A percentile compares a stretch with the other conserved stretches of the same genome.
phyloP scores from a whole-genome alignment of 2,113 vertebrate genomes.

The Ameiurus melas region DNA sequence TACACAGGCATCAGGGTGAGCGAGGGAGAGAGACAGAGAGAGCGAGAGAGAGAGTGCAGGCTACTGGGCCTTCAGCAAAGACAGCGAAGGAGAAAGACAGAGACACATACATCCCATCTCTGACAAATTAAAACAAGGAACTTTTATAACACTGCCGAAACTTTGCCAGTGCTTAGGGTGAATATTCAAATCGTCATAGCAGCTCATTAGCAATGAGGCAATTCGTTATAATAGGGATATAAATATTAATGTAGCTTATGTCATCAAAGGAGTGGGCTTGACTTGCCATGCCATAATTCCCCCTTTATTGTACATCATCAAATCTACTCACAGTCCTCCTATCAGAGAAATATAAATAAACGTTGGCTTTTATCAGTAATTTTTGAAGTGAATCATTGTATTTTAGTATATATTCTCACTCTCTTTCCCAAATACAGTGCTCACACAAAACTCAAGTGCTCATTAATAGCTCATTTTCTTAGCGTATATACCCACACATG shows the following conservation, averaged over 20 bases:
- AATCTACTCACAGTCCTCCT: constrained; percentile 30
- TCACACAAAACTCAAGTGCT: constrained; percentile 18
- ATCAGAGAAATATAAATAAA: constrained; percentile 43
- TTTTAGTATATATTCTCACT: constrained; percentile 31
- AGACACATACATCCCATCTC: not conserved
- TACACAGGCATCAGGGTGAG: not conserved
- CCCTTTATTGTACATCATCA: constrained; percentile 55
- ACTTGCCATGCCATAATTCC: constrained; percentile 38
- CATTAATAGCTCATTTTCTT: constrained; percentile 14
- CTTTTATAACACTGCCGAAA: constrained; percentile 19
- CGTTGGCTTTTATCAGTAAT: constrained; percentile 45
- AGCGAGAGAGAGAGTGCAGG: not conserved
- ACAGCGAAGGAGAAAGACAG: constrained; percentile 16
- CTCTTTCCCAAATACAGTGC: constrained; percentile 1
- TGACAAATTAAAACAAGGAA: not conserved
- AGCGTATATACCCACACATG: not conserved
- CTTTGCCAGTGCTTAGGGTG: not conserved
- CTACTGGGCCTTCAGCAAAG: constrained; percentile 23
- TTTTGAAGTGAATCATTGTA: constrained; percentile 38
- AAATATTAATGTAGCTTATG: constrained; percentile 57
- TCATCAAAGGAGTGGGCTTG: constrained; percentile 54
- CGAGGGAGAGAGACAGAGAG: not conserved
- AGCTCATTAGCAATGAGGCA: constrained; percentile 28
- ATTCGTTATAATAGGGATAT: constrained; percentile 43
- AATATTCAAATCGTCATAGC: constrained; percentile 27